Conservation (phyloP, 2,888 invertebrate genomes). For the Andrena flavipes region DNA sequence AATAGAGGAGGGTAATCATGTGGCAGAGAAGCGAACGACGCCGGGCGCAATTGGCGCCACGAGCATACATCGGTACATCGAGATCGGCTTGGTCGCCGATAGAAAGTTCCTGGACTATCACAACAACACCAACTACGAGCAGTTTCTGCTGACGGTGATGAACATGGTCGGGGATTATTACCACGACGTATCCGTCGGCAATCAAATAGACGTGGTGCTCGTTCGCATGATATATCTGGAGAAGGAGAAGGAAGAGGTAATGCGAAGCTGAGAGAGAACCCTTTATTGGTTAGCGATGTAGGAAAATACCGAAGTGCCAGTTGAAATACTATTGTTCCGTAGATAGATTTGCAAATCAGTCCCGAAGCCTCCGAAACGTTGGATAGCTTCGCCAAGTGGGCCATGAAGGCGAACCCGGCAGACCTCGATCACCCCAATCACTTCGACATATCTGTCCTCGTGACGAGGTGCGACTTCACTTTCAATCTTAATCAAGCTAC, state of each 20-base stretch:
- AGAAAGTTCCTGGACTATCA: constrained; percentile 94
- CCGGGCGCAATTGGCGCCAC: constrained; percentile 69
- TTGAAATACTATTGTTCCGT: constrained; percentile 25
- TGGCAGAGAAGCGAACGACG: constrained; percentile 74
- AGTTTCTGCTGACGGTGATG: constrained; percentile 95
- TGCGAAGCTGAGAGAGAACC: neutral
- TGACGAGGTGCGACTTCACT: constrained; percentile 88
- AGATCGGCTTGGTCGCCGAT: constrained; percentile 94
- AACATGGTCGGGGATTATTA: constrained; percentile 94
- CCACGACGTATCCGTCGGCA: constrained; percentile 94
- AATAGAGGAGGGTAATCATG: constrained; percentile 64
- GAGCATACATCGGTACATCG: constrained; percentile 91
- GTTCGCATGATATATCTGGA: constrained; percentile 93
- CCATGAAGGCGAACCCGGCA: constrained; percentile 88
- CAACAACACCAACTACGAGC: constrained; percentile 91
- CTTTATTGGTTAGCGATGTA: neutral
- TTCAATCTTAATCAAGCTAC: neutral
- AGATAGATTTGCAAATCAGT: constrained; percentile 85
- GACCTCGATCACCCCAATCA: constrained; percentile 93
- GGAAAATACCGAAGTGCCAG: neutral
- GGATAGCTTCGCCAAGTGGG: constrained; percentile 89
- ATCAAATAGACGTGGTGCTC: constrained; percentile 94
- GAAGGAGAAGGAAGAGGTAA: constrained; percentile 86
- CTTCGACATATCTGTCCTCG: constrained; percentile 93
- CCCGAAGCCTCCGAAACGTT: constrained; percentile 87